A percentile compares a stretch with the other conserved stretches of the same genome.
phyloP scores from a whole-genome alignment of 53 echinoderm and acorn worm species.

The Hippasteria phrygiana region DNA sequence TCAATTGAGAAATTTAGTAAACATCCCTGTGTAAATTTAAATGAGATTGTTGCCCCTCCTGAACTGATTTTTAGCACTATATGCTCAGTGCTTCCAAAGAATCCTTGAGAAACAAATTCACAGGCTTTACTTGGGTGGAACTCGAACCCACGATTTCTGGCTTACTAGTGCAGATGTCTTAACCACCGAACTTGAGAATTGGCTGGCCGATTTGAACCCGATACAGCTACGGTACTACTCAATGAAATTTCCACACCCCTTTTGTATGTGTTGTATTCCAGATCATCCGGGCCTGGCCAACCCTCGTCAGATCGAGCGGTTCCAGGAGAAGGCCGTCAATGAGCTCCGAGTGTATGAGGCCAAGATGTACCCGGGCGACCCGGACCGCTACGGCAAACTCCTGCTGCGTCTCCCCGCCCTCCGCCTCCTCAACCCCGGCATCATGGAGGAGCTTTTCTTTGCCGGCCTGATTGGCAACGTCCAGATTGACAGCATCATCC shows the following conservation, averaged over 20 bases:
- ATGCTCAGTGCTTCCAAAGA: too few relatives aligned
- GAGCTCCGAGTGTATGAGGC: slow-evolving; percentile 89
- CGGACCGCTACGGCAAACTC: slow-evolving; percentile 91
- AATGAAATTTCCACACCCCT: too few relatives aligned
- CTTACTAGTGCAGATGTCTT: too few relatives aligned
- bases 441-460: slow-evolving; percentile 99
- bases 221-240: background rate
- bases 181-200: too few relatives aligned
- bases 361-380: slow-evolving; percentile 80
- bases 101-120: too few relatives aligned
- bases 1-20: too few relatives aligned
- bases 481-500: slow-evolving; percentile 99
- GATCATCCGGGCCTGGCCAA: slow-evolving; percentile 95
- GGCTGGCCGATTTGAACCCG: too few relatives aligned
- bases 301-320: slow-evolving; percentile 91
- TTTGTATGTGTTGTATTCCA: slow-evolving; percentile 13
- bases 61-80: too few relatives aligned
- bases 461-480: slow-evolving; percentile 99
- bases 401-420: slow-evolving; percentile 90
- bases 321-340: slow-evolving; percentile 89
- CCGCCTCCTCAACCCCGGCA: slow-evolving; percentile 90
- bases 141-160: too few relatives aligned
- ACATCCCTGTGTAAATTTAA: too few relatives aligned
- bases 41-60: too few relatives aligned
- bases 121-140: too few relatives aligned